Percentiles rank a stretch among this genome's conserved stretches.
phyloP scores from a whole-genome alignment of 2,888 invertebrate genomes.

The Arge pagana region DNA sequence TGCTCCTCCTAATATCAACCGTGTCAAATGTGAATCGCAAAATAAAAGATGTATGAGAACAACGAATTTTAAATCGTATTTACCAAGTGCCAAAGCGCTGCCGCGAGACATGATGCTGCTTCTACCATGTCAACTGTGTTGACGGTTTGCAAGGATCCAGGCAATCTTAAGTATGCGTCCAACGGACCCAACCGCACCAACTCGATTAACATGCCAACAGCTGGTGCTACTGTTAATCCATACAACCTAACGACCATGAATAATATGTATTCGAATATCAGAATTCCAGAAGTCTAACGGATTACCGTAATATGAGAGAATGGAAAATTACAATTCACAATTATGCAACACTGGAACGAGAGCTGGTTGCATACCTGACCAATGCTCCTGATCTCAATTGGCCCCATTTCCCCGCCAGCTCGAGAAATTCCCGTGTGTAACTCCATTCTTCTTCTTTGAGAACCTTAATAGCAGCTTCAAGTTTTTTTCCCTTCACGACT shows the following conservation, averaged over 20 bases:
- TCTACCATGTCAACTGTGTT: slow-evolving; percentile 78
- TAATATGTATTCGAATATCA: too few relatives aligned
- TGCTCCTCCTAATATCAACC: slow-evolving; percentile 68
- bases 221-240: slow-evolving; percentile 76
- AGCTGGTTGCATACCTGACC: slow-evolving; percentile 60
- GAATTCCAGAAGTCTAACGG: too few relatives aligned
- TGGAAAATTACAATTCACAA: too few relatives aligned
- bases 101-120: slow-evolving; percentile 79
- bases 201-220: slow-evolving; percentile 82
- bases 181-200: slow-evolving; percentile 79
- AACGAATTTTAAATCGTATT: slow-evolving; percentile 34
- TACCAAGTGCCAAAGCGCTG: slow-evolving; percentile 86
- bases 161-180: slow-evolving; percentile 69
- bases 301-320: too few relatives aligned
- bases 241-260: too few relatives aligned
- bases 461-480: slow-evolving; percentile 80
- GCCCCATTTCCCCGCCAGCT: slow-evolving; percentile 78
- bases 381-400: slow-evolving; percentile 77
- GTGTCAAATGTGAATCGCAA: slow-evolving; percentile 26
- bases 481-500: slow-evolving; percentile 73
- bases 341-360: too few relatives aligned
- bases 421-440: slow-evolving; percentile 72
- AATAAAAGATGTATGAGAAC: slow-evolving; percentile 3
- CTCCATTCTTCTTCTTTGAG: slow-evolving; percentile 67
- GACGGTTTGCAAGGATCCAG: slow-evolving; percentile 56